Conservation (phyloP, 2,113 vertebrate genomes). For the Drymodes brunneopygia region DNA sequence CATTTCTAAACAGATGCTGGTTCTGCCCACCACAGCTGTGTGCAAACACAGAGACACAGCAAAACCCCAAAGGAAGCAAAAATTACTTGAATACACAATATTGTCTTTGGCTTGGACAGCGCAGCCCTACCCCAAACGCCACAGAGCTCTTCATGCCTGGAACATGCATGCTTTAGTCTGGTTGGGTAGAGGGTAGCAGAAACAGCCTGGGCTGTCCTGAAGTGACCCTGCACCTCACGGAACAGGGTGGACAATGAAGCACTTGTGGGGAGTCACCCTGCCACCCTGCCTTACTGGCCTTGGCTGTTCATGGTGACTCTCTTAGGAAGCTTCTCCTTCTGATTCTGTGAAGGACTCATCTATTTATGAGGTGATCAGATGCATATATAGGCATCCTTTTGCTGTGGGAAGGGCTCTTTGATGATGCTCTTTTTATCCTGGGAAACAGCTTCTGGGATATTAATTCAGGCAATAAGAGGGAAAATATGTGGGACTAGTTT, state of each 20-base stretch:
- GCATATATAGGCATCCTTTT: neutral
- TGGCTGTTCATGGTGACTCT: fast-evolving
- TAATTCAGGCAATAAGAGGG: neutral
- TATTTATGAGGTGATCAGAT: neutral
- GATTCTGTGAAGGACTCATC: neutral
- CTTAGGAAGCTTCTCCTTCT: neutral
- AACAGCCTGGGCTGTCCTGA: neutral
- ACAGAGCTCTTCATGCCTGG: neutral
- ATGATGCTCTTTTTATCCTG: neutral
- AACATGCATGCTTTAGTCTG: neutral
- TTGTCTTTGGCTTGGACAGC: neutral
- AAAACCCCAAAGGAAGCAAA: neutral
- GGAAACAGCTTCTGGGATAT: neutral
- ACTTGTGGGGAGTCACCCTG: fast-evolving
- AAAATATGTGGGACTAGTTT: neutral
- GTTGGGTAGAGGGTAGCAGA: neutral
- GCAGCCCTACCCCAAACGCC: neutral
- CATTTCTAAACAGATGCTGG: neutral
- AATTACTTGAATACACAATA: neutral
- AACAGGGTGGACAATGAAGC: no score
- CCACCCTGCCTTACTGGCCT: neutral
- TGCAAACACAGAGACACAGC: neutral
- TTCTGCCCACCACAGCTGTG: neutral
- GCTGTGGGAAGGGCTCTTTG: neutral
- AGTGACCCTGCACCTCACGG: neutral